Base-by-base conservation (phyloP, 2,888 invertebrate species). In the Eristalinus sepulchralis region DNA sequence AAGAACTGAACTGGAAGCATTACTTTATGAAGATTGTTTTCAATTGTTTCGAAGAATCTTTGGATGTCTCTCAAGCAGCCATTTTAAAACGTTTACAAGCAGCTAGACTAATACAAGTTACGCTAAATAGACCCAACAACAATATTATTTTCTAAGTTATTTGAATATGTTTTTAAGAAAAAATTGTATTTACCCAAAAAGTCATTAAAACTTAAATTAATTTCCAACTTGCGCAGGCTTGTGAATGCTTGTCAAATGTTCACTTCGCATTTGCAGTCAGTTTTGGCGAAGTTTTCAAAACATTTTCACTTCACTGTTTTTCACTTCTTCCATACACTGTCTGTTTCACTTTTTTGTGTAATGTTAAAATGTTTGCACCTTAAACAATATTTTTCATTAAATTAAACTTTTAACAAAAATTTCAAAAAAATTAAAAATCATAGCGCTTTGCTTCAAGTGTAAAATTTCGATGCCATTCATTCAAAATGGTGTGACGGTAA, bases 121-220 rank as follows among this genome's bases (percentile, higher is more conserved):
- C n/a, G n/a, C n/a, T n/a, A n/a, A n/a, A n/a, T n/a, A 17, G n/a
- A 47, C 2, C 0, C n/a, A 47, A 17, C 13, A 39, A 39, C 13
- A 13, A 0, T 13, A 39, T 6, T n/a, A 47, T 4, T 6, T 8
- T 1, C 1, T 0, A 17, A n/a, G 17, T 17, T 1, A 5, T n/a
- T 6, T 17, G 1, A 1, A n/a, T 17, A 47, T 17, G 10, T 31
- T 53, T 57, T 13, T 68, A 1, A 33, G n/a, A 11, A 24, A n/a
- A 71, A 9, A 88, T 36, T n/a, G 27, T 89, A 89, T 90, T 92
- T 92, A 92, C 92, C 92, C 92, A 92, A 92, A 91, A 92, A 92
- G 92, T 92, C 92, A 92, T 92, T 92, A 92, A 92, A 90, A 88
- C 88, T 73, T 88, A 89, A n/a, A 63, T 79, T 75, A 55, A 59